Conservation (phyloP, 1,140 invertebrate species). For the Formica exsecta region DNA sequence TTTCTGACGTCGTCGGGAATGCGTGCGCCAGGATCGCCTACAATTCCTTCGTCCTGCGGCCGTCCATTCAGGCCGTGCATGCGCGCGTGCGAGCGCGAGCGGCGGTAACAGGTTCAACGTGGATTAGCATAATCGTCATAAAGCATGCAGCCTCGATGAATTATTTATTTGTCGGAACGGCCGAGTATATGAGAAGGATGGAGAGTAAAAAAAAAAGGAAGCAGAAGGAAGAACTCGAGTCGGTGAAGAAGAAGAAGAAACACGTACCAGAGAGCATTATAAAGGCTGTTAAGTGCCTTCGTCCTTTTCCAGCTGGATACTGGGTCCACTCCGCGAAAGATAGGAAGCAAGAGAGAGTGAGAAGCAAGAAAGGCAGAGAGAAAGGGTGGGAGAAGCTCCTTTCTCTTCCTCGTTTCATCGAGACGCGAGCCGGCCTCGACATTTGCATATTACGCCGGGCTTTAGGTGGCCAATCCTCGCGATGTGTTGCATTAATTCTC, state of each 20-base stretch:
- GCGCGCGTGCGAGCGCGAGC: slow-evolving; percentile 63
- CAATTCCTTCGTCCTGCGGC: slow-evolving; percentile 64
- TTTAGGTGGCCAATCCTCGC: slow-evolving; percentile 73
- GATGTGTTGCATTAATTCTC: slow-evolving; percentile 74
- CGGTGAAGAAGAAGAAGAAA: slow-evolving; percentile 52
- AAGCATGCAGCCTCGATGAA: slow-evolving; percentile 78
- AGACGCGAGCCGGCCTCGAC: slow-evolving; percentile 66
- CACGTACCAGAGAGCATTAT: slow-evolving; percentile 41
- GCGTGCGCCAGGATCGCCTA: slow-evolving; percentile 69
- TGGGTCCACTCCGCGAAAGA: slow-evolving; percentile 52
- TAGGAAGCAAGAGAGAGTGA: slow-evolving; percentile 48
- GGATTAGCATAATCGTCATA: slow-evolving; percentile 79
- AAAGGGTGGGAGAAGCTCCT: slow-evolving; percentile 27
- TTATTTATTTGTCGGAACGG: slow-evolving; percentile 77
- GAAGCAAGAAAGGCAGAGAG: background rate
- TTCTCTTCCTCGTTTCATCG: slow-evolving; percentile 65
- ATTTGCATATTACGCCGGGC: slow-evolving; percentile 77
- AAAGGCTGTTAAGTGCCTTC: slow-evolving; percentile 39
- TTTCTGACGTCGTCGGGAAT: slow-evolving; percentile 34
- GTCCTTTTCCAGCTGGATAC: slow-evolving; percentile 16
- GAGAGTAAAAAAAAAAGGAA: slow-evolving; percentile 32
- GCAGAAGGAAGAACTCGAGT: slow-evolving; percentile 57
- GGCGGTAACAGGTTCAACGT: slow-evolving; percentile 75
- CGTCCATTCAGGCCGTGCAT: slow-evolving; percentile 67
- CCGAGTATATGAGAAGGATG: slow-evolving; percentile 35